Conservation (phyloP, 1,140 invertebrate species). For the Lucilia cuprina region DNA sequence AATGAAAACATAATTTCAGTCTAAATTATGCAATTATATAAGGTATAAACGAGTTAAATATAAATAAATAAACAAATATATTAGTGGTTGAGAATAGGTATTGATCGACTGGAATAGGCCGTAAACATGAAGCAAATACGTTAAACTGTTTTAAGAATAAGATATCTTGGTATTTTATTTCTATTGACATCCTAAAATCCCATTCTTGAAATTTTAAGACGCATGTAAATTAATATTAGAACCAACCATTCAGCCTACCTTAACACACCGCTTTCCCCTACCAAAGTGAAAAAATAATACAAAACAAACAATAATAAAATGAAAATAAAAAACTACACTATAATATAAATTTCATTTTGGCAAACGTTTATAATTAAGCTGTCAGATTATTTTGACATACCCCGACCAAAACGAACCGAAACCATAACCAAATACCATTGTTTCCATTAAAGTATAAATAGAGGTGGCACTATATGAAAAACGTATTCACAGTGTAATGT, state of each 20-base stretch:
- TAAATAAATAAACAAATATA: neutral
- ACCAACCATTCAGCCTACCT: neutral
- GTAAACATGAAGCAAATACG: neutral
- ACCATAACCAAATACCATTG: neutral
- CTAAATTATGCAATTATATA: neutral
- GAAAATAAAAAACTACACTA: neutral
- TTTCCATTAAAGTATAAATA: neutral
- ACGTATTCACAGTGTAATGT: neutral
- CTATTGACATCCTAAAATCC: too few species aligned
- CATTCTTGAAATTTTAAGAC: too few species aligned
- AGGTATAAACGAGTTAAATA: neutral
- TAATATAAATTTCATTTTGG: constrained; percentile 35
- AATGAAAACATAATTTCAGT: constrained; percentile 3
- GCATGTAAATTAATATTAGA: neutral
- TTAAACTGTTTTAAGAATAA: too few species aligned
- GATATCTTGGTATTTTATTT: too few species aligned
- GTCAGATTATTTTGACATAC: constrained; percentile 61
- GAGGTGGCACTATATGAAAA: neutral
- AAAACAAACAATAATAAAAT: neutral
- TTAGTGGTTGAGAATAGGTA: too few species aligned
- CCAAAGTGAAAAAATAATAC: neutral
- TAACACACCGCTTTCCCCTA: neutral
- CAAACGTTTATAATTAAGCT: constrained; percentile 58
- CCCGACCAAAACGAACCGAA: constrained; percentile 19
- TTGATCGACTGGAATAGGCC: too few species aligned